Evolutionary conservation across 2,113 vertebrate species (phyloP), one percentile per base, ranked within the genome.

Genomic region (Ondatra zibethicus): DNA sequence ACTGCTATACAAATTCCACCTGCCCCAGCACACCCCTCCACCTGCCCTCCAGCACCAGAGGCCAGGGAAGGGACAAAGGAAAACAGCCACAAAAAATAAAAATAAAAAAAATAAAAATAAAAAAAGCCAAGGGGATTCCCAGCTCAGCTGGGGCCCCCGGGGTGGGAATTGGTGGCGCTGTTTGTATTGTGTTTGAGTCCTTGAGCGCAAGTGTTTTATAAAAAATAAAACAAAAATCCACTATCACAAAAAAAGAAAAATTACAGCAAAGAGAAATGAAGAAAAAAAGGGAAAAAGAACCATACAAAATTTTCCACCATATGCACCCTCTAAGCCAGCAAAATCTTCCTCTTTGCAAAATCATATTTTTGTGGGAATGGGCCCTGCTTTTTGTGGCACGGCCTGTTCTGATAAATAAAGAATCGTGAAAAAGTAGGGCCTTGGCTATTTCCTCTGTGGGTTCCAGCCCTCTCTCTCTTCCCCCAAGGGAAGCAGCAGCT

Each of bases 371-470:
- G 98, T 98, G 98, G 97, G 98, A 98, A 92, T 39, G 96, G 98
- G 98, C 92, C 98, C 97, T 97, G 98, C 98, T 92, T 98, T 99
- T 98, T 98, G 98, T 98, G 98, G 98, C 97, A 94, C 95, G 98
- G 98, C 97, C 97, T 75, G 78, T 94, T 98, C 98, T 98, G 97
- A 72, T 98, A 98, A 99, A 99, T 99, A 99, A 99, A 99, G 98
- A 98, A 98, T 97, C 98, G 97, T 98, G 98, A 97, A 98, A 85
- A 98, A 97, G 96, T 93, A 97, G 97, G 97, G 1, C 92, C 92
- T 98, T 65, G 93, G 95, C 90, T 97, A 88, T 96, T 96, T 88
- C 52, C 92, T 97, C 85, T 14, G 17, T 66, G 95, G 95, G 92
- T 47, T 95, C 96, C 80, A 76, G 88, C 68, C 58, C 58, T 65